Conservation (phyloP, 2,113 vertebrate species). For the Leptodactylus fuscus region DNA sequence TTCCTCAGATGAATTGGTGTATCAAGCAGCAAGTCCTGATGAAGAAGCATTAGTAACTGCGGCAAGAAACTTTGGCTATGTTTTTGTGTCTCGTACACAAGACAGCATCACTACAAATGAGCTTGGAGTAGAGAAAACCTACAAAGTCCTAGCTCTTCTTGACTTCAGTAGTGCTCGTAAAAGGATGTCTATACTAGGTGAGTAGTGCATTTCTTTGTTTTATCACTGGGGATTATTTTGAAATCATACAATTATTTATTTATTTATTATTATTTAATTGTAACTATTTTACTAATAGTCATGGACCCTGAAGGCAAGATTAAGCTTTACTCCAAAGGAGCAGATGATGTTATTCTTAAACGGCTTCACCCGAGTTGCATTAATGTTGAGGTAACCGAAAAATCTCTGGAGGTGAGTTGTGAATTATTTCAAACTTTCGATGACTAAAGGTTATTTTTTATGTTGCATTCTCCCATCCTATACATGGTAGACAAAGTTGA, state of each 20-base stretch:
- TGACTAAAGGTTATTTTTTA: too few species aligned
- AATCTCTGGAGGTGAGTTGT: conserved; percentile 80
- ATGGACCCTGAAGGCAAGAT: conserved; percentile 84
- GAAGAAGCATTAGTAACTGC: conserved; percentile 88
- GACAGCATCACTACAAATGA: conserved; percentile 84
- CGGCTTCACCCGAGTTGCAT: conserved; percentile 71
- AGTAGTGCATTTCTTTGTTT: conserved; percentile 62
- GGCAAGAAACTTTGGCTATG: conserved; percentile 85
- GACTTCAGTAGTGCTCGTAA: conserved; percentile 92
- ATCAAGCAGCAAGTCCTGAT: conserved; percentile 92
- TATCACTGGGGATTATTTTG: background rate
- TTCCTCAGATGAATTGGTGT: conserved; percentile 77
- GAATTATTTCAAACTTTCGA: background rate
- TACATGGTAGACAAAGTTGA: too few species aligned
- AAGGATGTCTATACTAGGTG: conserved; percentile 93
- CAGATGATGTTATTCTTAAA: conserved; percentile 86
- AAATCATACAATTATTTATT: background rate
- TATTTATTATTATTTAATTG: background rate
- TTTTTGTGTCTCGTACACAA: conserved; percentile 85
- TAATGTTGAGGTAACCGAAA: conserved; percentile 72
- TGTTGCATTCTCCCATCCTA: too few species aligned
- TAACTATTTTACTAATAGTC: conserved; percentile 72
- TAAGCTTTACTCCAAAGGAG: conserved; percentile 92
- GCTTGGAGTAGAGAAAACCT: conserved; percentile 78
- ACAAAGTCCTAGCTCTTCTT: conserved; percentile 85